Base-by-base conservation (phyloP, 2,797 vertebrate genomes). In the Knipowitschia caucasica region DNA sequence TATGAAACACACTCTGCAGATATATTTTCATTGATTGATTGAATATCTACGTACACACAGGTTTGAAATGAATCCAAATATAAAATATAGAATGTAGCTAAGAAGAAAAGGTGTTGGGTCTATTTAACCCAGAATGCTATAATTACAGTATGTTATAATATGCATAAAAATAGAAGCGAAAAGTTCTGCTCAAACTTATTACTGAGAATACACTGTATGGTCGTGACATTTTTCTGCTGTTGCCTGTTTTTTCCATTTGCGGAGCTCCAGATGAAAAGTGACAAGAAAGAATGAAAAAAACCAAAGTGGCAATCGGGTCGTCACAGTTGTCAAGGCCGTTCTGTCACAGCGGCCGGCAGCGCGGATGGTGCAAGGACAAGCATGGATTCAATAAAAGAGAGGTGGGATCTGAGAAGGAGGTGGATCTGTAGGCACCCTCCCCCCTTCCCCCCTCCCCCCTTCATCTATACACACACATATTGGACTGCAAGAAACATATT, bases 261-360 rank as follows among this genome's bases (percentile, higher is more conserved):
- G 4, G 7, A 58, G 33, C 49, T 24, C 12, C 25, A 70, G 45
- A 59, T 34, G 31, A 71, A 68, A 68, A 57, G 42, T 23, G 62
- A 36, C 60, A 58, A 52, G 9, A 47, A 11, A 38, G 54, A 75
- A 50, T 53, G 10, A 68, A 68, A n/a, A n/a, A n/a, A 47, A 50
- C 12, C 69, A 69, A 64, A 60, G 56, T 62, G 64, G 71, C 39
- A 72, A 75, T 66, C 59, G 50, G 64, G 62, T 59, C 59, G 66
- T 63, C 64, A 78, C 77, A 81, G 82, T 76, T 86, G 86, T 86
- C 86, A 83, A 56, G 83, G 59, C 67, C 61, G 62, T 78, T 83
- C 69, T 73, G 76, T 86, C 80, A 85, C 78, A 80, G 44, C 21
- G 34, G 63, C 39, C 51, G 46, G n/a, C 67, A 64, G 67, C 67